Evolutionary conservation across 2,888 invertebrate species (phyloP), one percentile per base, ranked within the genome.

Genomic region (Nephrotoma appendiculata): DNA sequence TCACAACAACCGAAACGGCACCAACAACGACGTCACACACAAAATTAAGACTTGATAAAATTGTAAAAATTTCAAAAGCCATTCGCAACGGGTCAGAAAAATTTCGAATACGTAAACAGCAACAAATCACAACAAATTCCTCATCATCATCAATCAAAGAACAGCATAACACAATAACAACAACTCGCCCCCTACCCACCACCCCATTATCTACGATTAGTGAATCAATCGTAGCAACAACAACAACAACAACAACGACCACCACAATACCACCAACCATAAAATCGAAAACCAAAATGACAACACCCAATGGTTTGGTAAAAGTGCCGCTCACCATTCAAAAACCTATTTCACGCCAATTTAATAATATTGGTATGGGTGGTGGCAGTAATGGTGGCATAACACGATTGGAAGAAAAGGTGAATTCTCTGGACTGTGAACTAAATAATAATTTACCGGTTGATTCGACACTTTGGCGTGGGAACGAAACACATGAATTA

Each of bases 401-500:
- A 87, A 92, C 92, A 89, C 92, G 93, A 88, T 90, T 94, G 88
- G 94, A 94, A 91, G 94, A 94, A 92, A 93, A 94, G 90, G 92
- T 94, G 89, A 94, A 93, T 90, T 93, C 93, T 86, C 91, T 95
- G 89, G 94, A 94, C 90, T 95, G 95, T 89, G 94, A 95, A 90
- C 92, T 95, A 89, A 94, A 94, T 88, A 93, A 93, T 89, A 86
- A 52, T 45, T 91, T 95, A 89, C 94, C 95, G 86, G 92, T 93
- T 88, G 94, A 94, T 89, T 94, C 94, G 85, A 93, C 94, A 88
- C 92, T 95, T 88, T 95, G 95, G 95, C 93, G 95, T 85, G 94
- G 94, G 89, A 95, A 95, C 90, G 95, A 95, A 90, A 95, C 95
- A 15, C 95, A 95, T 89, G 95, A 95, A 90, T 92, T 95, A 88